Conservation (phyloP, 2,888 invertebrate species). For the Lomographa bimaculata region DNA sequence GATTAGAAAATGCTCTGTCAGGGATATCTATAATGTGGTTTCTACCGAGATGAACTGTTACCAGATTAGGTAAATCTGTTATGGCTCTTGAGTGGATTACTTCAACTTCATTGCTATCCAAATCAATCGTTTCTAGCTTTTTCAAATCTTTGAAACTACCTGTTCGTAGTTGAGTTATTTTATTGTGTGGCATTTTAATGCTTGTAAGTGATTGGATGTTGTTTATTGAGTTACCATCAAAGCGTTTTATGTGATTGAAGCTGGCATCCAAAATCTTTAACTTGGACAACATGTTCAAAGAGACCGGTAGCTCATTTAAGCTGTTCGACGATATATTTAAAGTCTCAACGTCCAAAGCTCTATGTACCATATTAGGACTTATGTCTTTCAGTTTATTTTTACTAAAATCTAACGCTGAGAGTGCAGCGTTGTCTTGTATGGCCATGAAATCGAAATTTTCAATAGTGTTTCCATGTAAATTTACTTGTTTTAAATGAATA, state of each 20-base stretch:
- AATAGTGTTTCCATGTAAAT: slow-evolving; percentile 90
- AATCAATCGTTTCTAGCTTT: slow-evolving; percentile 88
- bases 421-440: slow-evolving; percentile 85
- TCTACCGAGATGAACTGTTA: slow-evolving; percentile 87
- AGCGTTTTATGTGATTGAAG: slow-evolving; percentile 88
- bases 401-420: slow-evolving; percentile 89
- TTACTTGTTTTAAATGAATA: slow-evolving; percentile 86
- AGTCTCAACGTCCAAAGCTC: slow-evolving; percentile 86
- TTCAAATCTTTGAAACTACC: slow-evolving; percentile 89
- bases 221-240: slow-evolving; percentile 87
- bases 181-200: slow-evolving; percentile 89
- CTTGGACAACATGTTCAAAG: slow-evolving; percentile 86
- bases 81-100: slow-evolving; percentile 89
- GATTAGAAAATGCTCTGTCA: slow-evolving; percentile 89
- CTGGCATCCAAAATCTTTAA: slow-evolving; percentile 90
- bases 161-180: slow-evolving; percentile 86
- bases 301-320: slow-evolving; percentile 87
- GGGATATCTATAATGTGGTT: slow-evolving; percentile 90
- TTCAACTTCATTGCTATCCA: slow-evolving; percentile 92
- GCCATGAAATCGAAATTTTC: slow-evolving; percentile 87
- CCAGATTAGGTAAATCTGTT: slow-evolving; percentile 86
- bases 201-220: slow-evolving; percentile 87
- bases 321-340: slow-evolving; percentile 91
- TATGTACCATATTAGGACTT: slow-evolving; percentile 84
- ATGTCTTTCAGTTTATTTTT: slow-evolving; percentile 89